A percentile compares a stretch with the other conserved stretches of the same genome.
phyloP scores from a whole-genome alignment of 92 coral and sea anemone genomes.

The Palythoa heliodiscus region DNA sequence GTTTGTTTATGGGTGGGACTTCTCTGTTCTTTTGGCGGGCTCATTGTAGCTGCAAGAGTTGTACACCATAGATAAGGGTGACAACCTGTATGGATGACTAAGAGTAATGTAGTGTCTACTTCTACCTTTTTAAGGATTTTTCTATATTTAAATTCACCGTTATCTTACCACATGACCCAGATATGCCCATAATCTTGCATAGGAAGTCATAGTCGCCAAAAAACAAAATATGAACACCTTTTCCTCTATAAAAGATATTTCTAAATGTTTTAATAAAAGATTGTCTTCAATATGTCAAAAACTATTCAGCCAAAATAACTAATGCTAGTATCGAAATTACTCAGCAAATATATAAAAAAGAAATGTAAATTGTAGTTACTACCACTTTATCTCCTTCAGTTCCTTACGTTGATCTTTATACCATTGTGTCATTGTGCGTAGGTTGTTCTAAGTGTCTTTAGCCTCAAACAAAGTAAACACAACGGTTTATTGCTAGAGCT shows the following conservation, averaged over 20 bases:
- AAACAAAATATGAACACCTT: background rate
- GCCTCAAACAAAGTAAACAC: constrained; percentile 37
- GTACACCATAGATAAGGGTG: constrained; percentile 24
- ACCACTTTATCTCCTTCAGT: background rate
- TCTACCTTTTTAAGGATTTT: too few species aligned
- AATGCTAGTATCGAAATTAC: background rate
- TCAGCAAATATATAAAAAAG: background rate
- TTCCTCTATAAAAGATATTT: background rate
- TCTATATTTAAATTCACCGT: too few species aligned
- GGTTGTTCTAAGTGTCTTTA: constrained; percentile 46
- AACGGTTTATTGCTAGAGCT: constrained; percentile 45
- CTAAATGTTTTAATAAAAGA: background rate
- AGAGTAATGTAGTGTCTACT: too few species aligned
- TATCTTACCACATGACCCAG: constrained; percentile 24
- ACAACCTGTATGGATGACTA: background rate
- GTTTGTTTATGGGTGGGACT: background rate
- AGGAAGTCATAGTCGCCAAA: constrained; percentile 12
- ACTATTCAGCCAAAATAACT: too few species aligned
- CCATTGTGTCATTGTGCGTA: constrained; percentile 22
- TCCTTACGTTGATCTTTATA: constrained; percentile 14
- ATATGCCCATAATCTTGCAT: constrained; percentile 21
- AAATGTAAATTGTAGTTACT: constrained; percentile 2
- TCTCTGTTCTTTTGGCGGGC: constrained; percentile 22
- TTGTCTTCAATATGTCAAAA: too few species aligned
- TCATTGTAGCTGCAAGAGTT: background rate